Percentiles rank a stretch among this genome's conserved stretches.
These are phyloP conservation scores for Pammene aurita DNA, from an alignment of 2,888 invertebrate species.

Conservation along the genomic window DNA sequence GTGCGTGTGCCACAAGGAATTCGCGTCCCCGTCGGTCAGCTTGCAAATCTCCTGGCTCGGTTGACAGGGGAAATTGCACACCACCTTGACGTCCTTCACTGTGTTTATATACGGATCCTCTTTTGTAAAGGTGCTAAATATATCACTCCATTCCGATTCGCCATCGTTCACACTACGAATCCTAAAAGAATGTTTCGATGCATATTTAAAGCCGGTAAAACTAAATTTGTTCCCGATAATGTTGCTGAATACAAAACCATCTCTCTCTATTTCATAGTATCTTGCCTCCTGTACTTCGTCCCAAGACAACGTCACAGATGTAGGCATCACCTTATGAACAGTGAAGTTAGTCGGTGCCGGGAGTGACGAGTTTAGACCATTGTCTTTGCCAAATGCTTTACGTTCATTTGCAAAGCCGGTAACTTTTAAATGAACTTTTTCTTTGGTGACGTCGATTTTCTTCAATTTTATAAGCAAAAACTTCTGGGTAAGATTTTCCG, in stretches of 20 bases:
- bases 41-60: constrained; percentile 55
- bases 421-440: constrained; percentile 66
- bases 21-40: constrained; percentile 53
- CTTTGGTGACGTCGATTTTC: constrained; percentile 59
- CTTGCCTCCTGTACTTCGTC: constrained; percentile 48
- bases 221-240: constrained; percentile 54
- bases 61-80: constrained; percentile 59
- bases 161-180: constrained; percentile 61
- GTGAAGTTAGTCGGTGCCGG: constrained; percentile 54
- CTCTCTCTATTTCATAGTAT: constrained; percentile 72
- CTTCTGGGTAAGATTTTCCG: constrained; percentile 53
- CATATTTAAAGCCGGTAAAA: constrained; percentile 58
- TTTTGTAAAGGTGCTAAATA: constrained; percentile 54
- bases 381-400: constrained; percentile 54
- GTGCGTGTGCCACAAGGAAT: constrained; percentile 60
- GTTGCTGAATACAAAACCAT: constrained; percentile 63
- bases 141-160: constrained; percentile 70
- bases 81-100: constrained; percentile 57
- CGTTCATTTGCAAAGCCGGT: constrained; percentile 56
- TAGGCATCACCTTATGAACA: constrained; percentile 53
- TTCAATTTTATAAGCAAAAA: constrained; percentile 67
- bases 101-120: constrained; percentile 56
- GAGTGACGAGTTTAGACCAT: constrained; percentile 47
- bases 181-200: constrained; percentile 62
- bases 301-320: constrained; percentile 63